phyloP scores from a whole-genome alignment of 2,113 vertebrate species.

The Lethenteron reissneri region DNA sequence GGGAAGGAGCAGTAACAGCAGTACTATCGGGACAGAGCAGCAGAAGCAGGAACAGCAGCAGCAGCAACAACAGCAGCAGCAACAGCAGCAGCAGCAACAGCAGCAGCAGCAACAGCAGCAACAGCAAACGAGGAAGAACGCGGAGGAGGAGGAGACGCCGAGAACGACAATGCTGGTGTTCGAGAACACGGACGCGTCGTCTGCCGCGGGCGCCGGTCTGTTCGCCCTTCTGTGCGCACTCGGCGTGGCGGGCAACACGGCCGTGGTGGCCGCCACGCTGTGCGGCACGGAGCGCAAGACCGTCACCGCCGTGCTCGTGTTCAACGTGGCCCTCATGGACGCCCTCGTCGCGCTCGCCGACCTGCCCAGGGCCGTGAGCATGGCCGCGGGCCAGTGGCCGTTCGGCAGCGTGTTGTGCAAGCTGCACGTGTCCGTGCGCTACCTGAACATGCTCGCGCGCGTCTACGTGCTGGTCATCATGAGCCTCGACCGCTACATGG shows the following conservation, averaged over 20 bases:
- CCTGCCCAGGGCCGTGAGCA: slow-evolving; percentile 2
- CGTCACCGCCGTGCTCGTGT: background rate
- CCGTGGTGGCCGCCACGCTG: background rate
- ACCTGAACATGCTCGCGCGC: slow-evolving; percentile 12
- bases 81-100: too few species aligned
- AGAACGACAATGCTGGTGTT: background rate
- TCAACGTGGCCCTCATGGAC: slow-evolving; percentile 1
- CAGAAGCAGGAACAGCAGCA: too few species aligned
- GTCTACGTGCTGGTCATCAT: slow-evolving; percentile 17
- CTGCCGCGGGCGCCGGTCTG: background rate
- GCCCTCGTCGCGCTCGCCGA: background rate
- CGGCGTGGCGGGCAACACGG: slow-evolving; percentile 3
- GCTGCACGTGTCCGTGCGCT: slow-evolving; percentile 12
- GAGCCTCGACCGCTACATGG: slow-evolving; percentile 18
- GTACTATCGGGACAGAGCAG: too few species aligned
- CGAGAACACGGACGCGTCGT: background rate
- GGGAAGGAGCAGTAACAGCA: too few species aligned
- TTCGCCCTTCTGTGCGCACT: slow-evolving; percentile 3
- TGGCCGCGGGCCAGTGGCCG: slow-evolving; percentile 12
- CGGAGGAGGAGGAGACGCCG: too few species aligned
- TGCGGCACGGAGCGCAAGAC: background rate
- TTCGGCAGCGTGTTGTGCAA: slow-evolving; percentile 18
- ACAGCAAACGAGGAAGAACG: too few species aligned
- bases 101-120: too few species aligned
- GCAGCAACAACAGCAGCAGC: too few species aligned